Base-by-base conservation (phyloP, 1,140 invertebrate genomes). In the Spodoptera litura region DNA sequence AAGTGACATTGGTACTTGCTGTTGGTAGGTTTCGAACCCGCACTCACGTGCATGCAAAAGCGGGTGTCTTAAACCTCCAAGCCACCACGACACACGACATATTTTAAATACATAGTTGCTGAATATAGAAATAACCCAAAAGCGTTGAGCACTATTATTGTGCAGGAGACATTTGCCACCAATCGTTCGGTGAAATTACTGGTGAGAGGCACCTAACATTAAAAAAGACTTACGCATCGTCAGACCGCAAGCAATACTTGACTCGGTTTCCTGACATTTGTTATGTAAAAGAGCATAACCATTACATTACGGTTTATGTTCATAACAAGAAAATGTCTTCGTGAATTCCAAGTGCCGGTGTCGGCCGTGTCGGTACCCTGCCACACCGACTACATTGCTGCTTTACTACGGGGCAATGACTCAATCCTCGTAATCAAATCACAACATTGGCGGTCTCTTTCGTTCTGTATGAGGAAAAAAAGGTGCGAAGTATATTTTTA, bases 331-430 rank as follows among this genome's bases (percentile, higher is more conserved):
- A 59, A 64, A 70, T 73, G 70, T 59, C 66, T 56, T 61, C 31
- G n/a, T 55, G 11, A 13, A 62, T 62, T 66, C 52, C 62, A 15
- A 53, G 71, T 44, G 38, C 5, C 38, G 38, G 3, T 6, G 38
- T 8, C 38, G 38, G 38, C 4, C 70, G 25, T 55, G 55, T 80
- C 58, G 72, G 35, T 72, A 76, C 73, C 72, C 58, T 51, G 31
- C 13, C n/a, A 53, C 15, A 10, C 31, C 49, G 66, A 20, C 64
- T 56, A 73, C 61, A 68, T 55, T 56, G 59, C 72, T 4, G 62
- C 53, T 27, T 80, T 78, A 81, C 68, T 66, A 78, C 75, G 75
- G 75, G 51, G 58, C 75, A 59, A 64, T 78, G 71, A 73, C 79
- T 81, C 79, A 55, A 20, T 71, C 77, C 66, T 80, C 75, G 70